Base-by-base conservation (phyloP, 2,797 vertebrate species). In the Chelmon rostratus region DNA sequence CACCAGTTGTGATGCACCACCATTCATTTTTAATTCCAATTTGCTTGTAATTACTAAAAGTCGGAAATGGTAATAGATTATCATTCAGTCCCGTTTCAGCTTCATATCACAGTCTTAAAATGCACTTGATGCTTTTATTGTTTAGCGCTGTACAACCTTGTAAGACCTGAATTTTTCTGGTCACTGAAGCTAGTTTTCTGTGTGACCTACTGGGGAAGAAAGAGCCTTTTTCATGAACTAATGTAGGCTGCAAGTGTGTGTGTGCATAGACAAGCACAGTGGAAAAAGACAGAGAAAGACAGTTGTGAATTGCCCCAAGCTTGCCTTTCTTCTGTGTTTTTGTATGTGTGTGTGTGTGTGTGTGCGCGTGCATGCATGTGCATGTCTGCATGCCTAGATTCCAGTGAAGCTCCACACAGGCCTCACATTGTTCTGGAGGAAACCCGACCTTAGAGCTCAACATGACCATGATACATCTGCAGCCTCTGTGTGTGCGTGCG, bases 381-480 rank as follows among this genome's bases (percentile, higher is more conserved):
- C 80, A 86, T 80, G 85, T 77, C 68, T 69, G 73, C 84, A 79
- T 82, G 82, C 86, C 87, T 76, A 73, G 91, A 95, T 95, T 95
- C 94, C 93, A 92, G 82, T 75, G 37, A 67, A 77, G 86, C 85
- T 86, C 85, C 53, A 83, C 91, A 96, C 94, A 96, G 93, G 89
- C 91, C 82, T 89, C 81, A 90, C 93, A 95, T 96, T 96, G 95
- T 96, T 95, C 90, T 71, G 82, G 79, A 85, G 92, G 95, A 95
- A 95, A 95, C 92, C 89, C 82, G 93, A 96, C 92, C 94, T 89
- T 63, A 58, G 83, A 85, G 89, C 81, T 74, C 87, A 82, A 79
- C 78, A 68, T 78, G 88, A 85, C 88, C 88, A 58, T 67, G 81
- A 90, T 92, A 88, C 89, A 93, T 94, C 91, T 92, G 89, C 85